These are phyloP conservation scores for Eptesicus fuscus DNA, from an alignment of 2,113 vertebrate genomes.

Conservation along the genomic window DNA sequence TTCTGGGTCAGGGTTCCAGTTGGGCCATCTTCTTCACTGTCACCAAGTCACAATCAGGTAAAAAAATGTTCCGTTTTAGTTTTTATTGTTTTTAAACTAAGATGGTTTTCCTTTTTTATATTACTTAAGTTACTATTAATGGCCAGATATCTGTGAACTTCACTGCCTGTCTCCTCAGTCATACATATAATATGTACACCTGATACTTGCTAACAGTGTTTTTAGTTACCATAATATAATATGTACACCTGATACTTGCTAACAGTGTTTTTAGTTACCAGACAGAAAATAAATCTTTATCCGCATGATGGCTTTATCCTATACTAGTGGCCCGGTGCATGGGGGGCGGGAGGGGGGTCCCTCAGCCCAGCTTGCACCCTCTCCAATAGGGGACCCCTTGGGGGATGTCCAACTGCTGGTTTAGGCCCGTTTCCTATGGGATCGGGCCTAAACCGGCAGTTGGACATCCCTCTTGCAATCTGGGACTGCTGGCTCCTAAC, in stretches of 20 bases:
- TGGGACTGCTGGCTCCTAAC: too few relatives aligned
- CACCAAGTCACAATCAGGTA: slow-evolving; percentile 83
- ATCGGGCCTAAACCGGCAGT: too few relatives aligned
- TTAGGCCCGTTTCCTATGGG: too few relatives aligned
- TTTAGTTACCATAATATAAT: neutral
- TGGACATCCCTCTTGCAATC: too few relatives aligned
- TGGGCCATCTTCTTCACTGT: slow-evolving; percentile 77
- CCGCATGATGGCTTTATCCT: neutral
- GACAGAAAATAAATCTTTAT: slow-evolving; percentile 18
- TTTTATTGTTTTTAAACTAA: neutral
- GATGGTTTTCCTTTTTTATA: slow-evolving; percentile 30
- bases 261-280: neutral
- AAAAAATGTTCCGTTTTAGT: neutral
- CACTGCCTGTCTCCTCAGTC: neutral
- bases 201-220: neutral
- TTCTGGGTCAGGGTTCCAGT: slow-evolving; percentile 72
- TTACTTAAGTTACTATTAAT: neutral
- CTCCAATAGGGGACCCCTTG: too few relatives aligned
- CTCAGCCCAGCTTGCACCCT: too few relatives aligned
- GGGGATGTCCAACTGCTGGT: too few relatives aligned
- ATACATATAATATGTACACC: neutral
- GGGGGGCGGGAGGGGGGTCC: too few relatives aligned
- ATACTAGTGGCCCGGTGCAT: too few relatives aligned
- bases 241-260: neutral
- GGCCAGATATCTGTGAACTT: neutral